Percentiles rank a stretch among this genome's conserved stretches.
These are phyloP conservation scores for Drosophila tripunctata DNA, from an alignment of 2,888 invertebrate genomes.

Conservation along the genomic window DNA sequence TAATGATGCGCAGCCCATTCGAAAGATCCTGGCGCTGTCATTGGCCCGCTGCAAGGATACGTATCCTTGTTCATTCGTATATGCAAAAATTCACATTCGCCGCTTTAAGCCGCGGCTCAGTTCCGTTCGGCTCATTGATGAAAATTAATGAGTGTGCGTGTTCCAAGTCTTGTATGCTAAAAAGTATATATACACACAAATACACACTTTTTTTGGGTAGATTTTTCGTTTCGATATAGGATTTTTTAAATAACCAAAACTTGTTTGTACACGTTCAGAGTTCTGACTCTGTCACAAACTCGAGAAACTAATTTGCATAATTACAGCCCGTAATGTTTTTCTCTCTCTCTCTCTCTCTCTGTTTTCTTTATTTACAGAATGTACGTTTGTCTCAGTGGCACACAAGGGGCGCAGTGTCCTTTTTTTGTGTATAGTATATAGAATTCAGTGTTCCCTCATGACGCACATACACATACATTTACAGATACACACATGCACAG, in stretches of 20 bases:
- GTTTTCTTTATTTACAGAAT: slow-evolving; percentile 13
- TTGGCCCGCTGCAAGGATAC: slow-evolving; percentile 55
- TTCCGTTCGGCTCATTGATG: slow-evolving; percentile 66
- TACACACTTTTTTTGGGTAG: slow-evolving; percentile 33
- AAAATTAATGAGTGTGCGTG: slow-evolving; percentile 79
- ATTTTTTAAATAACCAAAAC: slow-evolving; percentile 31
- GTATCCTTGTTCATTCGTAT: slow-evolving; percentile 46
- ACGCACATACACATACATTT: slow-evolving; percentile 20
- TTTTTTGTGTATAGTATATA: slow-evolving; percentile 55
- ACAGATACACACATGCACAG: slow-evolving; percentile 38
- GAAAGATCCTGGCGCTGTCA: slow-evolving; percentile 66
- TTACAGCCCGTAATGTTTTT: slow-evolving; percentile 76
- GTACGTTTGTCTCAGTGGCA: slow-evolving; percentile 32
- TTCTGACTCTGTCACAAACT: slow-evolving; percentile 43
- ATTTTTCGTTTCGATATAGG: slow-evolving; percentile 54
- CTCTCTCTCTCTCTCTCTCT: too few species aligned
- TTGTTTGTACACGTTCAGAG: slow-evolving; percentile 27
- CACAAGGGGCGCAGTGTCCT: slow-evolving; percentile 75
- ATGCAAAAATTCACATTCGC: slow-evolving; percentile 76
- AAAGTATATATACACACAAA: slow-evolving; percentile 27
- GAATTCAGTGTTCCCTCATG: slow-evolving; percentile 26
- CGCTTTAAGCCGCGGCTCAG: slow-evolving; percentile 69
- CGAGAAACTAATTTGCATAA: slow-evolving; percentile 75
- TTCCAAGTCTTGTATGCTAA: slow-evolving; percentile 59
- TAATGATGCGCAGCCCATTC: slow-evolving; percentile 82